Evolutionary conservation across 2,113 vertebrate species (phyloP).

Genomic region (Hucho hucho): DNA sequence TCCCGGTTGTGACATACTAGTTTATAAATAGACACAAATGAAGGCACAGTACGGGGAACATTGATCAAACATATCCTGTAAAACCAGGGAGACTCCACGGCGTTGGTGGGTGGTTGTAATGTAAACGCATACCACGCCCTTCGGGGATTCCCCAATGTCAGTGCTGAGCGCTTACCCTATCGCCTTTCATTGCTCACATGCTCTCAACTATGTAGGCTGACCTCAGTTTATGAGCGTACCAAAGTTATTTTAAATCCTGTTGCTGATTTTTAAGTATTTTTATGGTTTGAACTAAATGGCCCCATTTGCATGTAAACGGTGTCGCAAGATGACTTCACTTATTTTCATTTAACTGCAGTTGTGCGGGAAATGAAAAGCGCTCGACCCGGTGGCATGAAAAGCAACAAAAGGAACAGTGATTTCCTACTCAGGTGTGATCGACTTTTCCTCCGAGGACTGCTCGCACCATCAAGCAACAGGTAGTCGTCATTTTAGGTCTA

Average conservation of each 20-base stretch:
- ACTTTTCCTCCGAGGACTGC: slow-evolving; percentile 18
- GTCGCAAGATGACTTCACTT: background rate
- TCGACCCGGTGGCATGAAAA: slow-evolving; percentile 66
- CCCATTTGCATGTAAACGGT: background rate
- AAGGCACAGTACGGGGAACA: no score
- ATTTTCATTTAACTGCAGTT: background rate
- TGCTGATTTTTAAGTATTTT: background rate
- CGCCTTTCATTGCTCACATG: slow-evolving; percentile 55
- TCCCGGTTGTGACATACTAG: no score
- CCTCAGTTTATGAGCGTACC: background rate
- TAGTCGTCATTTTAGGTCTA: slow-evolving; percentile 7
- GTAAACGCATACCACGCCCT: slow-evolving; percentile 43
- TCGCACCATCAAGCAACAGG: slow-evolving; percentile 38
- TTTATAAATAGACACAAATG: no score
- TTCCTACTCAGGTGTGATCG: slow-evolving; percentile 44
- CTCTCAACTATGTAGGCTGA: background rate
- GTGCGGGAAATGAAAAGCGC: slow-evolving; percentile 7
- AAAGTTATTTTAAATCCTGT: background rate
- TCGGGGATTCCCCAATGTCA: slow-evolving; percentile 67
- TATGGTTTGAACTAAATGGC: background rate
- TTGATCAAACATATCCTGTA: background rate
- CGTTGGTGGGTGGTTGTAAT: slow-evolving; percentile 8
- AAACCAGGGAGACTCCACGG: slow-evolving; percentile 18
- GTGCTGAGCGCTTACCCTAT: slow-evolving; percentile 50
- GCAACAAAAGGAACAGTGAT: slow-evolving; percentile 53